These are phyloP conservation scores for Conistra vaccinii DNA, from an alignment of 2,888 invertebrate species.

Conservation along the genomic window DNA sequence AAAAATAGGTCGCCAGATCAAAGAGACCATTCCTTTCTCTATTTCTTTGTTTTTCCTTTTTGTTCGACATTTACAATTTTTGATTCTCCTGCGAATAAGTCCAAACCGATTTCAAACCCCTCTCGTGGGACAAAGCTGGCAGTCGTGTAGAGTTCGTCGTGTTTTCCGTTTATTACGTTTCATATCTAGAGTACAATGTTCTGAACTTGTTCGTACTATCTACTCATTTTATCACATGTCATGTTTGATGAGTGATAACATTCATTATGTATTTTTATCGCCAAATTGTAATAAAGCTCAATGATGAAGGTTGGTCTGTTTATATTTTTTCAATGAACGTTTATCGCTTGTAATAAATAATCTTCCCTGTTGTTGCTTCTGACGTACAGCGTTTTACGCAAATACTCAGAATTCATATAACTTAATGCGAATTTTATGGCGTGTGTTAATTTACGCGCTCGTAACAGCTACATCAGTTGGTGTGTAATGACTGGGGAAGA, in stretches of 20 bases:
- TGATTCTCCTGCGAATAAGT: slow-evolving; percentile 37
- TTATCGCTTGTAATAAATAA: slow-evolving; percentile 70
- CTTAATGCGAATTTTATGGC: slow-evolving; percentile 70
- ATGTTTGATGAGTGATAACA: slow-evolving; percentile 74
- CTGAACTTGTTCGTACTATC: slow-evolving; percentile 57
- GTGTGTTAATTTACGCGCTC: slow-evolving; percentile 70
- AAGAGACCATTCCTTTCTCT: slow-evolving; percentile 27
- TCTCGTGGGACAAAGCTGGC: slow-evolving; percentile 40
- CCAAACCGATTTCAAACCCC: slow-evolving; percentile 32
- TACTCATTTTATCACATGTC: slow-evolving; percentile 68
- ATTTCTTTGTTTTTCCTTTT: slow-evolving; percentile 28
- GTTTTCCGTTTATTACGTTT: slow-evolving; percentile 34
- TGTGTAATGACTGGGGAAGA: slow-evolving; percentile 62
- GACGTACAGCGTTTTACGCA: slow-evolving; percentile 66
- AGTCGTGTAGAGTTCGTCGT: slow-evolving; percentile 12
- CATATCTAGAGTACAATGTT: slow-evolving; percentile 44
- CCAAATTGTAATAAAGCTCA: slow-evolving; percentile 72
- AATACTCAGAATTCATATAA: slow-evolving; percentile 68
- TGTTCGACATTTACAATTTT: slow-evolving; percentile 39
- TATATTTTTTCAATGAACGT: slow-evolving; percentile 57
- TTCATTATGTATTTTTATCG: slow-evolving; percentile 77
- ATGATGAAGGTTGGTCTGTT: slow-evolving; percentile 63
- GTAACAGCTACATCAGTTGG: slow-evolving; percentile 60
- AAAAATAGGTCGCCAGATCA: slow-evolving; percentile 21
- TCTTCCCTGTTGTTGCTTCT: slow-evolving; percentile 70